These are phyloP conservation scores for Pleuronectes platessa DNA, from an alignment of 2,113 vertebrate species.

Conservation along the genomic window DNA sequence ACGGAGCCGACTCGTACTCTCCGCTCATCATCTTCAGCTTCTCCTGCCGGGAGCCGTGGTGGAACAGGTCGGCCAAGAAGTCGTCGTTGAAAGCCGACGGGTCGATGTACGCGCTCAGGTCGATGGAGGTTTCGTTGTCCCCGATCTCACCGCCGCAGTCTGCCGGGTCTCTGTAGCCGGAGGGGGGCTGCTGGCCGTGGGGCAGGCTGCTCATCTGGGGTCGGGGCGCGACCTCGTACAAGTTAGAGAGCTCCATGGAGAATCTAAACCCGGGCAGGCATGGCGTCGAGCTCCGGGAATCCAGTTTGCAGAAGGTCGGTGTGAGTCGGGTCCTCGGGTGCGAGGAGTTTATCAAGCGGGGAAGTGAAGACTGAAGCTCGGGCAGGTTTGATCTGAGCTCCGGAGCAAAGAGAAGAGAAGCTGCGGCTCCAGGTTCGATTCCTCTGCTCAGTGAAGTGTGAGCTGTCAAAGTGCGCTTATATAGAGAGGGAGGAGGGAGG, in stretches of 20 bases:
- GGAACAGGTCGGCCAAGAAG: constrained; percentile 96
- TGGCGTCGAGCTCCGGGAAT: constrained; percentile 91
- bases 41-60: constrained; percentile 90
- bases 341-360: not conserved
- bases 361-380: too few species aligned
- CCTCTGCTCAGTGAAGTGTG: constrained; percentile 44
- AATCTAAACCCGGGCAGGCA: constrained; percentile 88
- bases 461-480: constrained; percentile 65
- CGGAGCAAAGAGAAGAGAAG: not conserved
- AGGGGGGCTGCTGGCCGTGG: constrained; percentile 83
- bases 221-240: constrained; percentile 96
- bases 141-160: constrained; percentile 92
- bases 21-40: constrained; percentile 87
- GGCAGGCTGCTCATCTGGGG: constrained; percentile 86
- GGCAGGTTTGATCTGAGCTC: not conserved
- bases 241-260: constrained; percentile 95
- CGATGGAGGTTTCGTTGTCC: constrained; percentile 97
- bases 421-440: not conserved
- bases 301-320: constrained; percentile 80
- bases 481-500: constrained; percentile 41
- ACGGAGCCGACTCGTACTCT: constrained; percentile 86
- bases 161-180: constrained; percentile 77
- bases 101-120: constrained; percentile 98
- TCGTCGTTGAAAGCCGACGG: constrained; percentile 98
- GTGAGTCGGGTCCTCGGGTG: constrained; percentile 11